Conservation (phyloP, 2,888 invertebrate genomes). For the Drosophila macrothrix region DNA sequence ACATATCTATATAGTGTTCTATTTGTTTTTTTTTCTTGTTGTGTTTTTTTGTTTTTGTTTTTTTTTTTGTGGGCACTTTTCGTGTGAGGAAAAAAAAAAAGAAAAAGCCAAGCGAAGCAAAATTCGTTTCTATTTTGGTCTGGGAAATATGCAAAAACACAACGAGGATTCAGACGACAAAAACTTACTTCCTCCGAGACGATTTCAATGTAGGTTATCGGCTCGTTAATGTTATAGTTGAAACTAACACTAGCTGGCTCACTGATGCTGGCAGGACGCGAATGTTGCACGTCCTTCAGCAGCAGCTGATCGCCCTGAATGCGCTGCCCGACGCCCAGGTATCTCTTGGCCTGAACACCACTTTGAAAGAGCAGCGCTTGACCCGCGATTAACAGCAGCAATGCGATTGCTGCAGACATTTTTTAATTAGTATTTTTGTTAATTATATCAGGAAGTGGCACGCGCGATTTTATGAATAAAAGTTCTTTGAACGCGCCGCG, state of each 20-base stretch:
- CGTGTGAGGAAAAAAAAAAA: conserved; percentile 53
- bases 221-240: conserved; percentile 73
- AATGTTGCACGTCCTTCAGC: conserved; percentile 77
- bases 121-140: conserved; percentile 62
- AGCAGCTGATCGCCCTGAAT: conserved; percentile 75
- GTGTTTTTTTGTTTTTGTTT: conserved; percentile 16
- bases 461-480: background rate
- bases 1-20: conserved; percentile 41
- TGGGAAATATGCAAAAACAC: conserved; percentile 57
- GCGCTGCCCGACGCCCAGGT: conserved; percentile 59
- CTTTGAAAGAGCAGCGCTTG: conserved; percentile 28
- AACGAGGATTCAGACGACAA: conserved; percentile 15
- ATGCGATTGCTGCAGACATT: conserved; percentile 45
- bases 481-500: conserved; percentile 51
- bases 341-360: conserved; percentile 31
- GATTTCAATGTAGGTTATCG: conserved; percentile 81
- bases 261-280: conserved; percentile 62
- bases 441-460: background rate
- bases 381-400: conserved; percentile 35
- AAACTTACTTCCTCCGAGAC: conserved; percentile 80
- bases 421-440: conserved; percentile 11
- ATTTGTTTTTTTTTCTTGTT: conserved; percentile 45
- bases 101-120: conserved; percentile 15
- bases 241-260: conserved; percentile 75
- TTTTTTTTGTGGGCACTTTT: conserved; percentile 38